Base-by-base conservation (phyloP, 2,888 invertebrate genomes). In the Allophyes oxyacanthae region DNA sequence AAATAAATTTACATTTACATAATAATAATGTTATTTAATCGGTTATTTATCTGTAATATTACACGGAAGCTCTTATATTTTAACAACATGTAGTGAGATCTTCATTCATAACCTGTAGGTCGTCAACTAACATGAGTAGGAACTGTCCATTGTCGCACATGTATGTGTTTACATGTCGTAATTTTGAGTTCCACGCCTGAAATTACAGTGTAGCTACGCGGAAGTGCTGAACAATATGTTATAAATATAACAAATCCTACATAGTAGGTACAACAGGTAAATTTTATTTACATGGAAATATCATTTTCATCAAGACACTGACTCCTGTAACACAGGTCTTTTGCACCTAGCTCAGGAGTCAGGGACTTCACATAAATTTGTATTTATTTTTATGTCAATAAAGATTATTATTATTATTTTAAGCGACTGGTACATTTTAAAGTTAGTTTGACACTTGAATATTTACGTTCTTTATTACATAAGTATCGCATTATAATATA, bases 181-280 rank as follows among this genome's bases (percentile, higher is more conserved):
- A 64, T 55, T 46, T 15, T 32, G 32, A 50, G 33, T 34, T 38
- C 28, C n/a, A 48, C 30, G 44, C 11, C 14, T 44, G 30, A 49
- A 46, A 34, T 25, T 52, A 42, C 28, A n/a, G 36, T 7, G 13
- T 28, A 6, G 7, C 13, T 52, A 57, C 51, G 42, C 65, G 66
- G 65, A 70, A 66, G 34, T 25, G 42, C 20, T 7, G 8, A 6
- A 10, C 25, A 41, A 46, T 36, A 33, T 40, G 6, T 32, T 20
- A 43, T 32, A 62, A 33, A 63, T 64, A 42, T n/a, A n/a, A n/a
- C n/a, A n/a, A n/a, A 40, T 25, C 69, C 43, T 68, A 26, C 0
- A 40, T 28, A 8, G 1, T 6, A 6, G 7, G 2, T 20, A 3
- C 20, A 20, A 3, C 20, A 20, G 20, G 20, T 20, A 20, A 20